Evolutionary conservation across 2,113 vertebrate genomes (phyloP).

Genomic region (Cyanistes caeruleus): DNA sequence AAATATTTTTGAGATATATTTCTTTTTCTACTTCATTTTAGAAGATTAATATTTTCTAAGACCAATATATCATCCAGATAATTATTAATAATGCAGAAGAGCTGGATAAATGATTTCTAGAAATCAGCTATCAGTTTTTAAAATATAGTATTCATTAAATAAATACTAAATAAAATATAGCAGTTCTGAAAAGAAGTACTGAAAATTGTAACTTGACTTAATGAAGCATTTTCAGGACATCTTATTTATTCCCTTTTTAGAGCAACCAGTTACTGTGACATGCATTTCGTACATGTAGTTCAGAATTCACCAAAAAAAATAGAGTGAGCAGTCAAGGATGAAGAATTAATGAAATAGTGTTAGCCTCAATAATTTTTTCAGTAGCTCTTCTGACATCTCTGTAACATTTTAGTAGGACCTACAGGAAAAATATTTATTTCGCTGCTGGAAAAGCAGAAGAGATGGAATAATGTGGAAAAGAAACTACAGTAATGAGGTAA

Average conservation of each 20-base stretch:
- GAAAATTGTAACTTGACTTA: constrained; percentile 64
- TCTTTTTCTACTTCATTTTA: constrained; percentile 35
- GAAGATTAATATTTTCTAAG: constrained; percentile 39
- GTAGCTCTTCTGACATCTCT: neutral
- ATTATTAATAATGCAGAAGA: constrained; percentile 29
- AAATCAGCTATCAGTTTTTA: constrained; percentile 31
- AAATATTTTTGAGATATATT: constrained; percentile 32
- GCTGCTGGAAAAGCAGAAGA: neutral
- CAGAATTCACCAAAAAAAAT: neutral
- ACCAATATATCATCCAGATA: neutral
- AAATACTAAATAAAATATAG: neutral
- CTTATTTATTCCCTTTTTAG: constrained; percentile 17
- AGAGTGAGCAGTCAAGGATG: neutral
- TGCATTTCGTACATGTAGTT: constrained; percentile 1
- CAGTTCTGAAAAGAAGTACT: constrained; percentile 28
- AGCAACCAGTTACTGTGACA: constrained; percentile 13
- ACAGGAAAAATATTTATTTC: neutral
- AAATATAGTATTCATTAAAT: neutral
- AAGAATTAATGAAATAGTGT: constrained; percentile 10
- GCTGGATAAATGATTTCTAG: constrained; percentile 21
- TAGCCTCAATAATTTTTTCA: neutral
- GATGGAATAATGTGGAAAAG: neutral
- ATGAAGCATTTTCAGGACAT: constrained; percentile 10
- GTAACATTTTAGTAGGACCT: neutral
- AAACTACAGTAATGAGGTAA: neutral